Percentiles rank a stretch among this genome's conserved stretches.
phyloP scores from a whole-genome alignment of 2,888 invertebrate species.

The Clepsis dumicolana region DNA sequence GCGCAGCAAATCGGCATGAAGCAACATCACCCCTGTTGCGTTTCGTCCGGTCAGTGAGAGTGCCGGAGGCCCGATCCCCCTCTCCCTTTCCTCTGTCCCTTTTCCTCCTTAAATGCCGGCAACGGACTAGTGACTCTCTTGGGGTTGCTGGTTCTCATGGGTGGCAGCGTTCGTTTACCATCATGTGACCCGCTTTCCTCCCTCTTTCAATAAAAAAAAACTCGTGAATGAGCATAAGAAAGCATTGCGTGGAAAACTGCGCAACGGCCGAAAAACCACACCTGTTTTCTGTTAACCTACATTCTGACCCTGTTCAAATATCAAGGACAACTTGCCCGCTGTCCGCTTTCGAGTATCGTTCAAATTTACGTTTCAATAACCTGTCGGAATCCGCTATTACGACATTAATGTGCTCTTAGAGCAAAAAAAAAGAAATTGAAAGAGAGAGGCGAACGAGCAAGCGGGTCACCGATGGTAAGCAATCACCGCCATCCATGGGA shows the following conservation, averaged over 20 bases:
- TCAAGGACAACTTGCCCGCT: slow-evolving; percentile 21
- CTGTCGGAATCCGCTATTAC: background rate
- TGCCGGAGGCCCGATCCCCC: too few relatives aligned
- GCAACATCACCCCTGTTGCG: too few relatives aligned
- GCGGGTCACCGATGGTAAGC: too few relatives aligned
- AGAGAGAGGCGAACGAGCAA: too few relatives aligned
- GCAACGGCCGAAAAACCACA: slow-evolving; percentile 6
- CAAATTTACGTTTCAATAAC: background rate
- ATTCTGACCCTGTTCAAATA: slow-evolving; percentile 30
- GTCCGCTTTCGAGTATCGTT: slow-evolving; percentile 10
- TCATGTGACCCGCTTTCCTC: background rate
- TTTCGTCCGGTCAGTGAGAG: too few relatives aligned
- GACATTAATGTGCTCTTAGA: background rate
- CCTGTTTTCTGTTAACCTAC: slow-evolving; percentile 21
- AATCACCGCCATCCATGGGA: too few relatives aligned
- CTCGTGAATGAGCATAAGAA: background rate
- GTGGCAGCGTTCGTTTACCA: background rate
- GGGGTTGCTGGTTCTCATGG: too few relatives aligned
- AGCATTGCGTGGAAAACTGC: background rate
- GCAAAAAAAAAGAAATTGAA: too few relatives aligned
- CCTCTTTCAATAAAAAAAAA: background rate
- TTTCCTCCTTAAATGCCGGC: too few relatives aligned
- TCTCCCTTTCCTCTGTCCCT: too few relatives aligned
- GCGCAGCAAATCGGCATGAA: too few relatives aligned
- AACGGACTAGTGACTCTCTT: too few relatives aligned